Evolutionary conservation across 2,888 invertebrate species (phyloP), one percentile per base, ranked within the genome.

Genomic region (Piscicola geometra): DNA sequence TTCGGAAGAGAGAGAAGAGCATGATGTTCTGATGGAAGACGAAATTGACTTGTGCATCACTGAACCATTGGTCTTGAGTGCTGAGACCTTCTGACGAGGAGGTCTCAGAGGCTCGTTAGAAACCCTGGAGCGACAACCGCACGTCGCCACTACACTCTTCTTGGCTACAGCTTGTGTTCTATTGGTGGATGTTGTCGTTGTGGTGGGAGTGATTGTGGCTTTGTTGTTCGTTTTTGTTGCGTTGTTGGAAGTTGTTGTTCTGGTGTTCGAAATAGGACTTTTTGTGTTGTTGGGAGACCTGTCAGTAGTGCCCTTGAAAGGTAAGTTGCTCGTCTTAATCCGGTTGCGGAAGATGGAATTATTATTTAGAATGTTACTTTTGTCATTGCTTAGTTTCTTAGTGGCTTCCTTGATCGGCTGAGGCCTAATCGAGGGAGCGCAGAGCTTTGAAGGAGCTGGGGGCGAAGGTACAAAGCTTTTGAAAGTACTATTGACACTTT

Each of bases 11-110:
- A 56, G 25, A 21, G 60, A 56, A 21, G 60, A 56, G 5, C 3
- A 21, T 3, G 60, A 56, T 9, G 21, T 56, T 56, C 60, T 56
- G 25, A 56, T 56, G 60, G 60, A 56, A 5, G 60, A 56, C 9
- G 60, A 56, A 21, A n/a, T 56, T 21, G 60, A 56, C 25, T 56
- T 56, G 60, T 56, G 21, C 60, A 56, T 56, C 60, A 56, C 60
- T 56, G 60, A 56, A 25, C 60, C 60, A 56, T 56, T 56, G 60
- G 60, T 56, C n/a, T 56, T 56, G n/a, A 56, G 15, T 5, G 12
- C 9, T 21, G 60, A 56, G 21, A 56, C 60, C 25, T 56, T 56
- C 3, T 56, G 5, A 25, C 60, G 21, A 25, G 60, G 5, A 5
- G n/a, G n/a, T 21, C 12, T 56, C 25, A n/a, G 60, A 56, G 60